phyloP scores from a whole-genome alignment of 1,140 invertebrate species.

The Adelges cooleyi region DNA sequence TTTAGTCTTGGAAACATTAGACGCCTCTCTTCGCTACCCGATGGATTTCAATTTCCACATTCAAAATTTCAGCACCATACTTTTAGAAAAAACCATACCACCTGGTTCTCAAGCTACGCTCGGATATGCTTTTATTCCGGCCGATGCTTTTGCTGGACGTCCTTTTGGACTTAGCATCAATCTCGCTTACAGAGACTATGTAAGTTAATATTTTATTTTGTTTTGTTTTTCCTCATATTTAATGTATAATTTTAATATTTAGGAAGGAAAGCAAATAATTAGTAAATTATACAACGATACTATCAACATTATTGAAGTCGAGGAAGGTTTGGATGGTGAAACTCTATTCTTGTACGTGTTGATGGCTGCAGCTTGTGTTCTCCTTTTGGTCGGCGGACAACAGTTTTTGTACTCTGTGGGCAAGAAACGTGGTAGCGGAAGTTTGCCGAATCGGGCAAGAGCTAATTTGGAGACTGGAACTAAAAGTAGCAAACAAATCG shows the following conservation, averaged over 20 bases:
- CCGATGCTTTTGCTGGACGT: conserved; percentile 86
- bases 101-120: conserved; percentile 88
- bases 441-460: conserved; percentile 29
- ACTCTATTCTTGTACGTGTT: conserved; percentile 96
- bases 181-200: conserved; percentile 79
- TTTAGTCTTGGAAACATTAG: conserved; percentile 83
- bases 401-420: conserved; percentile 75
- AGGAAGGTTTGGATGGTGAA: conserved; percentile 94
- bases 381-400: conserved; percentile 79
- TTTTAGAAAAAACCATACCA: conserved; percentile 80
- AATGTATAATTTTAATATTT: conserved; percentile 33
- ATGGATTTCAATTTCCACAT: conserved; percentile 98
- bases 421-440: conserved; percentile 44
- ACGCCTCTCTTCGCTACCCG: conserved; percentile 95
- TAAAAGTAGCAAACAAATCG: conserved; percentile 80
- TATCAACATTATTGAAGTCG: conserved; percentile 90
- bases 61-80: conserved; percentile 89
- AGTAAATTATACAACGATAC: conserved; percentile 98
- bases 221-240: conserved; percentile 3
- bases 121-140: conserved; percentile 87
- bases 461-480: conserved; percentile 62
- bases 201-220: conserved; percentile 39
- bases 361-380: conserved; percentile 73
- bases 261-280: conserved; percentile 55
- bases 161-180: conserved; percentile 93